Evolutionary conservation across 1,140 invertebrate genomes (phyloP), one percentile per base, ranked within the genome.

Genomic region (Philaenus spumarius): DNA sequence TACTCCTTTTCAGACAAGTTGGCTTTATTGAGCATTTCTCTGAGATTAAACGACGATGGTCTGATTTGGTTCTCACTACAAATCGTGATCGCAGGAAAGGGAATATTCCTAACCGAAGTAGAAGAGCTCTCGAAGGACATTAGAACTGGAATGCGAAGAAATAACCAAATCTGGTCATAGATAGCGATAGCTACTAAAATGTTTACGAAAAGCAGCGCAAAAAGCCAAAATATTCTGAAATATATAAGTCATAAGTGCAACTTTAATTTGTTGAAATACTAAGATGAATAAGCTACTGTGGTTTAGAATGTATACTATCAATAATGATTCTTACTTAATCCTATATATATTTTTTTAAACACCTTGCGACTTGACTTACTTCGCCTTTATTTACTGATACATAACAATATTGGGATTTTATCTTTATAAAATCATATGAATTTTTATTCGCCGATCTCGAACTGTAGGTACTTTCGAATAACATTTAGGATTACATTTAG

Each of bases 61-160:
- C 37, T 26, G 6, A 23, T 35, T 47, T 60, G 40, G 37, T 60
- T 60, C 39, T 65, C 61, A 20, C 61, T 63, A 37, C 63, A 65
- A 17, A 65, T 54, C 4, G 63, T 65, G n/a, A 65, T 56, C 2
- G 63, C 63, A 9, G 63, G 63, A 54, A 63, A 65, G 0, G 63
- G 63, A 9, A 65, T 30, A 19, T 65, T 51, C 61, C 58, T 61
- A 17, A 63, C 48, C 0, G 43, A 45, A 2, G 45, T 48, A 19
- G 34, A 17, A 35, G 20, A 17, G 9, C 45, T 34, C 19, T 57
- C 43, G 2, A 57, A 19, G 12, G 43, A 48, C 43, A 57, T 57
- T 2, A 57, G 19, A 24, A 57, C 45, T 11, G 55, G 55, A 24
- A 26, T 57, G 45, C 45, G 20, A 7, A 57, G n/a, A 23, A 45